Evolutionary conservation across 1,140 invertebrate species (phyloP).

Genomic region (Brachionus sp.): DNA sequence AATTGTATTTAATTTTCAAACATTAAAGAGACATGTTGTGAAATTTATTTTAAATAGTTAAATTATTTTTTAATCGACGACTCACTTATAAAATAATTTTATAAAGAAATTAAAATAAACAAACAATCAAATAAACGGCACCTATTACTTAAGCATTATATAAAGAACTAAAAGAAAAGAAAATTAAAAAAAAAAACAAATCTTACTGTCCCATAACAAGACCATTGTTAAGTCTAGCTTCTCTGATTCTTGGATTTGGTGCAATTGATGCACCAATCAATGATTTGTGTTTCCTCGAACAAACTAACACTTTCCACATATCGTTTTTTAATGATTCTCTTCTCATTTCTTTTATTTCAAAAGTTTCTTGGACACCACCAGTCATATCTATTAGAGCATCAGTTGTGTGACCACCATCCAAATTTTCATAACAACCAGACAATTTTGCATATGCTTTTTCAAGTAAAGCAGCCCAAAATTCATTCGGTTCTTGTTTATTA

Average conservation of each 20-base stretch:
- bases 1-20: too few relatives aligned
- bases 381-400: conserved; percentile 56
- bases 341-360: conserved; percentile 46
- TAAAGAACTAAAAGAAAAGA: too few relatives aligned
- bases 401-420: conserved; percentile 55
- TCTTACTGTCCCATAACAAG: conserved; percentile 79
- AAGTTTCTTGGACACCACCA: conserved; percentile 49
- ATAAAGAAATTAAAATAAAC: neutral
- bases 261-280: conserved; percentile 96
- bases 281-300: conserved; percentile 85
- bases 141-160: too few relatives aligned
- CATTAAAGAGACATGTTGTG: too few relatives aligned
- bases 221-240: conserved; percentile 80
- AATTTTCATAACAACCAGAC: conserved; percentile 54
- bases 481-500: conserved; percentile 67
- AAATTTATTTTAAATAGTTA: too few relatives aligned
- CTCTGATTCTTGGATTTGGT: conserved; percentile 63
- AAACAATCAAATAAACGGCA: too few relatives aligned
- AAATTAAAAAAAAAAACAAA: neutral
- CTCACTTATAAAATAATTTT: neutral
- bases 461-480: conserved; percentile 76
- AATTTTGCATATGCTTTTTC: conserved; percentile 68
- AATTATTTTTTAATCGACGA: too few relatives aligned
- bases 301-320: conserved; percentile 84
- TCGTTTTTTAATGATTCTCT: conserved; percentile 53